Evolutionary conservation across 2,888 invertebrate genomes (phyloP).

Genomic region (Macrosiphum euphorbiae): DNA sequence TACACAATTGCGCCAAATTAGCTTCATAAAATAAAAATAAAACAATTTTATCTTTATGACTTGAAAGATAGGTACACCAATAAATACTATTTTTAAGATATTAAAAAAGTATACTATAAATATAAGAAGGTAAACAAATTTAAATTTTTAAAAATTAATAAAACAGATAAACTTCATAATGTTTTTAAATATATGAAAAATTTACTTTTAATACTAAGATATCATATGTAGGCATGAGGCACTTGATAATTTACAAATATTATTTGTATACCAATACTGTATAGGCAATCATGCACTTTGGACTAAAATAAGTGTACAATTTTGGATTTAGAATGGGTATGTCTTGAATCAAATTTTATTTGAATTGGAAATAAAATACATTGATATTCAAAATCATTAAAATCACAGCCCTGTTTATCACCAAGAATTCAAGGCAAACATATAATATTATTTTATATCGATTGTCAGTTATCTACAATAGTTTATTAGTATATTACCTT

Average conservation of each 20-base stretch:
- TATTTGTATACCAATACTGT: not conserved
- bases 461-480: not conserved
- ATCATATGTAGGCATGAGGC: too few species aligned
- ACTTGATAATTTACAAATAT: too few species aligned
- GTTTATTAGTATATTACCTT: slow-evolving; percentile 72
- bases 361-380: not conserved
- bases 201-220: not conserved
- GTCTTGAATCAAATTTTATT: not conserved
- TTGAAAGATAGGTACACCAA: not conserved
- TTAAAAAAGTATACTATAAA: not conserved
- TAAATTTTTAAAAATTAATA: not conserved
- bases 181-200: not conserved
- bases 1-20: not conserved
- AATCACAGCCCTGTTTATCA: not conserved
- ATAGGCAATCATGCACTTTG: not conserved
- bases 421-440: not conserved
- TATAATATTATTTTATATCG: not conserved
- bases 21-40: not conserved
- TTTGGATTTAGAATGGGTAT: not conserved
- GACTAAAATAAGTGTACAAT: not conserved
- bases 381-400: not conserved
- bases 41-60: not conserved
- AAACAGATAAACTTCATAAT: too few species aligned
- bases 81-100: not conserved
- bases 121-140: not conserved